phyloP scores from a whole-genome alignment of 2,113 vertebrate species.

The Ciconia stormi region DNA sequence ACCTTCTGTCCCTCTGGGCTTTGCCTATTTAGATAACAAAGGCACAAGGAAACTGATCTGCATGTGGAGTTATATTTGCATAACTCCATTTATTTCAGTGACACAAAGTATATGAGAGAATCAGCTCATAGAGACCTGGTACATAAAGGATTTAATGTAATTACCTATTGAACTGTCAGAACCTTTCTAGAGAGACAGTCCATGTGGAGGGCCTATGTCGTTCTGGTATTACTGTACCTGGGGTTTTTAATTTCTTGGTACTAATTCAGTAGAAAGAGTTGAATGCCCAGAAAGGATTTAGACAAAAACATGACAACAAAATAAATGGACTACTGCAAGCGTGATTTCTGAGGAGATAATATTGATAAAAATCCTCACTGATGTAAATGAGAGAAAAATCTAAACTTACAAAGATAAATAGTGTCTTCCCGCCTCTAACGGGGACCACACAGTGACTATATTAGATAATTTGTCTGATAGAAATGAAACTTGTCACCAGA shows the following conservation, averaged over 20 bases:
- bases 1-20: background rate
- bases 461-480: background rate
- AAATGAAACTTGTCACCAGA: background rate
- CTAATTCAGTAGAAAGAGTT: background rate
- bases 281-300: background rate
- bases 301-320: background rate
- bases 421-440: background rate
- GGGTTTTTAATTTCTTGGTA: background rate
- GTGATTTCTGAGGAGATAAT: background rate
- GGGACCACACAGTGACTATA: background rate
- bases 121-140: background rate
- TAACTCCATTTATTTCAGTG: background rate
- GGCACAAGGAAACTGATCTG: background rate
- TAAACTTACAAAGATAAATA: background rate
- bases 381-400: background rate
- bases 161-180: background rate
- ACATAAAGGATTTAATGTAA: background rate
- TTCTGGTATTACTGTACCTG: background rate
- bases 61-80: background rate
- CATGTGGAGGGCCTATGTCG: accelerated
- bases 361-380: background rate
- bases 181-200: background rate
- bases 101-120: background rate
- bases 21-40: background rate
- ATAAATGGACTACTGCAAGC: background rate